Evolutionary conservation across 1,140 invertebrate genomes (phyloP).

Genomic region (Nylanderia fulva): DNA sequence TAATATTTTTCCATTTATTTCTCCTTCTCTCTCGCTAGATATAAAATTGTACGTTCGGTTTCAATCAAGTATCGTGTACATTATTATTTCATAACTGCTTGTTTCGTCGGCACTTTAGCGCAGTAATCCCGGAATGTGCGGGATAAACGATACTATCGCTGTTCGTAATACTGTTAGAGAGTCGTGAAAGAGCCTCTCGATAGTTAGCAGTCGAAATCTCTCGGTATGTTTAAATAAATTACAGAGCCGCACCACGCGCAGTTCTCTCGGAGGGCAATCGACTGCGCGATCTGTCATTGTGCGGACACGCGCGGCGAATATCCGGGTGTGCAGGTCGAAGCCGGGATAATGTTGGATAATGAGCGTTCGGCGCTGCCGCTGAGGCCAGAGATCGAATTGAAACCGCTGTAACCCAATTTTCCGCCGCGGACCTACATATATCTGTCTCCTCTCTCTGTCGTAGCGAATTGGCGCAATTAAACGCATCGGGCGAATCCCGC

Average conservation of each 20-base stretch:
- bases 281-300: constrained; percentile 53
- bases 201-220: constrained; percentile 29
- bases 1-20: too few relatives aligned
- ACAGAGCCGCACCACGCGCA: constrained; percentile 20
- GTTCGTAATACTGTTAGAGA: too few relatives aligned
- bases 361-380: constrained; percentile 34
- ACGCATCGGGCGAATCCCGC: constrained; percentile 45
- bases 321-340: constrained; percentile 7
- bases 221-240: constrained; percentile 44
- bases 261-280: constrained; percentile 24
- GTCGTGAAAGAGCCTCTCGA: constrained; percentile 21
- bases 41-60: not conserved
- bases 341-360: constrained; percentile 58
- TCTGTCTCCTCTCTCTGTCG: not conserved
- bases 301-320: not conserved
- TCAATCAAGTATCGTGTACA: not conserved
- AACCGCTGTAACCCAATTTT: constrained; percentile 59
- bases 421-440: constrained; percentile 26
- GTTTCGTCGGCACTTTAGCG: not conserved
- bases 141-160: not conserved
- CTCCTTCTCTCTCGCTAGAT: too few relatives aligned
- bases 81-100: not conserved
- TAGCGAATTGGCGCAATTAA: constrained; percentile 57
- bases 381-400: constrained; percentile 34
- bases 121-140: not conserved